These are phyloP conservation scores for Pipistrellus pygmaeus DNA, from an alignment of 2,797 vertebrate species.

Conservation along the genomic window DNA sequence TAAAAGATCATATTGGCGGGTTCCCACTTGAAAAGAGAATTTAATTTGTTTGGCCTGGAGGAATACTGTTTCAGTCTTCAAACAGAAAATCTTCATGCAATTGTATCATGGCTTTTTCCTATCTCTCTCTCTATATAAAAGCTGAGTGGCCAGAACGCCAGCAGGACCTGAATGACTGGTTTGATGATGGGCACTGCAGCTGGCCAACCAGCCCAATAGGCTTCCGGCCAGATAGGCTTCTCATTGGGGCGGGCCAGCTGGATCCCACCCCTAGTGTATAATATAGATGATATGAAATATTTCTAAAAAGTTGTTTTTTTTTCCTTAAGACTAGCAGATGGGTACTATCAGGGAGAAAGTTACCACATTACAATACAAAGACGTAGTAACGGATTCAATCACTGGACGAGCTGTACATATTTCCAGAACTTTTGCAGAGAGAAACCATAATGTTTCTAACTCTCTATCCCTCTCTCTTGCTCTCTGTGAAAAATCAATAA, in stretches of 20 bases:
- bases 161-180: no score
- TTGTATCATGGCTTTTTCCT: neutral
- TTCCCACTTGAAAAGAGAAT: neutral
- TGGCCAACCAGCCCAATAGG: no score
- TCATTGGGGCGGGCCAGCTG: no score
- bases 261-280: no score
- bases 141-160: no score
- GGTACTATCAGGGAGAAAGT: neutral
- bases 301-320: neutral
- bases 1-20: neutral
- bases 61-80: neutral
- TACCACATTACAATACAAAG: neutral
- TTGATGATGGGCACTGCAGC: no score
- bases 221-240: no score
- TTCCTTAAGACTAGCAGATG: neutral
- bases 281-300: neutral
- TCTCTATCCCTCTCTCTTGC: no score
- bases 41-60: constrained; percentile 19
- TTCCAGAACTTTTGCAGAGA: no score
- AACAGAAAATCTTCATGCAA: neutral
- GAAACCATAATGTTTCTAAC: no score
- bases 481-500: no score
- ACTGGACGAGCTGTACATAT: neutral
- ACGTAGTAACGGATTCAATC: neutral
- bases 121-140: neutral